Conservation (phyloP, 1,140 invertebrate species). For the Oryctes rhinoceros region DNA sequence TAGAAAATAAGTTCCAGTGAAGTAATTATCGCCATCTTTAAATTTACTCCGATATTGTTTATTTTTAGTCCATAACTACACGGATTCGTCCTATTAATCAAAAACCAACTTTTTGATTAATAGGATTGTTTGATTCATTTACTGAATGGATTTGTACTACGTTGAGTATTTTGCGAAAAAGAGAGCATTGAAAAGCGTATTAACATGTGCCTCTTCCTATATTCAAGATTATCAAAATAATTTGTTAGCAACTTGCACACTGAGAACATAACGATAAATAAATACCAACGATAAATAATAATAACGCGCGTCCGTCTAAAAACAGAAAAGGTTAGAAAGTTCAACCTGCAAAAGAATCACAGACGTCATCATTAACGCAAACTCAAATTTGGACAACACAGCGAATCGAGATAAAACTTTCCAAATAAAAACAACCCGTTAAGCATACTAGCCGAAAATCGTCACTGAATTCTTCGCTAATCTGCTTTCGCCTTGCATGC, state of each 20-base stretch:
- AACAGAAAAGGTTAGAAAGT: neutral
- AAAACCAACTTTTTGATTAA: no score
- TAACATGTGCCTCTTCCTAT: no score
- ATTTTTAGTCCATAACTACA: no score
- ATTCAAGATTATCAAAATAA: neutral
- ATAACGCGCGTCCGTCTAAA: neutral
- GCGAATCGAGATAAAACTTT: neutral
- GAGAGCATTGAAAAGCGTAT: no score
- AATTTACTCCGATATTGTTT: no score
- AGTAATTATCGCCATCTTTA: no score
- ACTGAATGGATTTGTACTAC: no score
- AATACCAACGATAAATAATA: neutral
- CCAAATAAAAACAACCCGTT: neutral
- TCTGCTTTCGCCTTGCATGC: neutral
- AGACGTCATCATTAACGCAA: neutral
- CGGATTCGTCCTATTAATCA: no score
- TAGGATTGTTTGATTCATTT: no score
- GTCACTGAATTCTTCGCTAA: conserved; percentile 18
- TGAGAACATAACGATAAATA: neutral
- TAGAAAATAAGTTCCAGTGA: no score
- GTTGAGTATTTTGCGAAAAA: no score
- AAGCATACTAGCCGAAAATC: neutral
- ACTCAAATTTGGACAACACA: neutral
- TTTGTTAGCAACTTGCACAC: neutral
- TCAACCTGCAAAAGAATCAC: neutral